Conservation (phyloP, 2,888 invertebrate species). For the Podotricha telesiphe region DNA sequence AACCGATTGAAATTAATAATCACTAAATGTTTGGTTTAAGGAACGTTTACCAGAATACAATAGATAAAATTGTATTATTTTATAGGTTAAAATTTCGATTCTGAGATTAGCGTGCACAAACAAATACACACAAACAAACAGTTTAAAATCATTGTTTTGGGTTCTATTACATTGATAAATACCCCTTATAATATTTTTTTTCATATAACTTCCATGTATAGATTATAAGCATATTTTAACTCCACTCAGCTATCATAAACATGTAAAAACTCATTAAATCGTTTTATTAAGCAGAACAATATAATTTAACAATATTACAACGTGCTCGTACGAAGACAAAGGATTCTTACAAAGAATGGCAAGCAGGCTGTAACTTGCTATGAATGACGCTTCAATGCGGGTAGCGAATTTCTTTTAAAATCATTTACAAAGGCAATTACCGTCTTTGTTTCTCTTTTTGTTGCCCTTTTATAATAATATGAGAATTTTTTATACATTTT, state of each 20-base stretch:
- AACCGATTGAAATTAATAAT: no score
- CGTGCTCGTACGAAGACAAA: conserved; percentile 26
- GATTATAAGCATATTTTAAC: background rate
- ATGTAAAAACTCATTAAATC: conserved; percentile 10
- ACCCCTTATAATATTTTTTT: no score
- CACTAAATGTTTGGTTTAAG: no score
- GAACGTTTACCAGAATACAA: no score
- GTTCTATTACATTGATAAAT: no score
- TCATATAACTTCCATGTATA: no score
- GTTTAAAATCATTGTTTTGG: no score
- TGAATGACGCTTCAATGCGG: conserved; percentile 27
- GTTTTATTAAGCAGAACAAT: conserved; percentile 24
- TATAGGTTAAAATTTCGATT: no score
- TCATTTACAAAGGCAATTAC: conserved; percentile 25
- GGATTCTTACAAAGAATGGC: conserved; percentile 18
- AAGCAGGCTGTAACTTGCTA: conserved; percentile 8
- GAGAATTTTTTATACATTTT: background rate
- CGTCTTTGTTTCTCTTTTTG: conserved; percentile 21
- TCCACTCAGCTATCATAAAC: background rate
- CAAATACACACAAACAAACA: no score
- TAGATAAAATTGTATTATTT: no score
- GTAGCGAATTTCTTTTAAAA: conserved; percentile 26
- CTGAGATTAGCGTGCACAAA: no score
- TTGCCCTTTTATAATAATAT: conserved; percentile 20
- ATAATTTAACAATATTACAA: conserved; percentile 18